Conservation (phyloP, 1,140 invertebrate species). For the Neotoxoptera formosana region DNA sequence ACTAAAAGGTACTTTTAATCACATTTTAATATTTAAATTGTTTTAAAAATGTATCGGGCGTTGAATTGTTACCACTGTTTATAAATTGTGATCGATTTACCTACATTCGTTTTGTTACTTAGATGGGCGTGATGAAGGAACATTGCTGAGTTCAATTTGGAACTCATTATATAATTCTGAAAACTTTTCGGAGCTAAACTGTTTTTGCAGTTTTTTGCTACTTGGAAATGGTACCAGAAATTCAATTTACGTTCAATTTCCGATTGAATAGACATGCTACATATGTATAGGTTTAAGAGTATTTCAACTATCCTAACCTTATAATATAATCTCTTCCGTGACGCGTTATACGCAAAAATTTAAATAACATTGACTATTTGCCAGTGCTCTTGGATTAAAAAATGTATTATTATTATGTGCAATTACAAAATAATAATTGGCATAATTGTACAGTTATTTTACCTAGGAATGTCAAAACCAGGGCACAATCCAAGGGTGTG, state of each 20-base stretch:
- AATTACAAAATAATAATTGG: background rate
- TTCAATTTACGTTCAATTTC: constrained; percentile 1
- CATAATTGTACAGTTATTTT: background rate
- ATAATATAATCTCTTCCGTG: background rate
- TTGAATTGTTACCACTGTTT: background rate
- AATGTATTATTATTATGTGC: background rate
- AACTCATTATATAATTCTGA: background rate
- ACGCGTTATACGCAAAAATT: background rate
- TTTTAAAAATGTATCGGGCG: too few species aligned
- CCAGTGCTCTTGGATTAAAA: background rate
- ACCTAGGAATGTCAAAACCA: background rate
- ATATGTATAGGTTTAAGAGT: background rate
- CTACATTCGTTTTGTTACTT: background rate
- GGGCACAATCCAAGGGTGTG: background rate
- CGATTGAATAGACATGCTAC: background rate
- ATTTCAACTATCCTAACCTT: background rate
- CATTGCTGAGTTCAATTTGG: background rate
- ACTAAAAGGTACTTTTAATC: background rate
- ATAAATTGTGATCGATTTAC: background rate
- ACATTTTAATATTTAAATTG: too few species aligned
- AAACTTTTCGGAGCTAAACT: background rate
- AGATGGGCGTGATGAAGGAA: background rate
- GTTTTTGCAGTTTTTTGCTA: background rate
- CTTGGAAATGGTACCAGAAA: background rate
- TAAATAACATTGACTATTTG: background rate